A percentile compares a stretch with the other conserved stretches of the same genome.
These are phyloP conservation scores for Autographa gamma DNA, from an alignment of 2,888 invertebrate species.

Conservation along the genomic window DNA sequence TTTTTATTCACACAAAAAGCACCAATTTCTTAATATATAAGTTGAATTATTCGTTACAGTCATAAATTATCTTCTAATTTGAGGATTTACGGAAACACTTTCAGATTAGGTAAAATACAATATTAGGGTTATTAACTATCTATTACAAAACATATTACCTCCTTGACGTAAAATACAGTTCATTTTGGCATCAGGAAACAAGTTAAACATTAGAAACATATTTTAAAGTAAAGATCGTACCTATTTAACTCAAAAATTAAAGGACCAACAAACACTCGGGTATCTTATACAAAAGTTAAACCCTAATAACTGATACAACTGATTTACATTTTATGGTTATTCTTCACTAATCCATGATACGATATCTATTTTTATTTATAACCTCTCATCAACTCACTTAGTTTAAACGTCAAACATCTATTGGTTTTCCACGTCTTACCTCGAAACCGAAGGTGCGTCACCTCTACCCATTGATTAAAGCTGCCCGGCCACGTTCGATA, in stretches of 20 bases:
- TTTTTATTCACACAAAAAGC: constrained; percentile 54
- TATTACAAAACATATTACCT: neutral
- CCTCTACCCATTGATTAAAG: neutral
- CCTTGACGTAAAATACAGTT: neutral
- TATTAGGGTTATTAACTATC: neutral
- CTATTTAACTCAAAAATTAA: no score
- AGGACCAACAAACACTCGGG: no score
- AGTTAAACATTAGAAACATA: no score
- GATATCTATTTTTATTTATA: neutral
- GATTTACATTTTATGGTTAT: neutral
- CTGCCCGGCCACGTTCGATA: no score
- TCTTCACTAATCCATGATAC: neutral
- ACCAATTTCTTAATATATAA: constrained; percentile 56
- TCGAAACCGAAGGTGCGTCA: neutral
- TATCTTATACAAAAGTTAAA: no score
- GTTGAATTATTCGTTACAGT: neutral
- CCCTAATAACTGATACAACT: no score
- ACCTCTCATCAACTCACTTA: neutral
- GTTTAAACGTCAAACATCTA: neutral
- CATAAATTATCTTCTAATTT: neutral
- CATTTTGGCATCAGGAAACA: no score
- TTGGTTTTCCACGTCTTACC: neutral
- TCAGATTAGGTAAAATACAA: neutral
- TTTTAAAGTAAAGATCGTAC: no score
- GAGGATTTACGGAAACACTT: neutral